Base-by-base conservation (phyloP, 1,140 invertebrate genomes). In the Megathymus violae region DNA sequence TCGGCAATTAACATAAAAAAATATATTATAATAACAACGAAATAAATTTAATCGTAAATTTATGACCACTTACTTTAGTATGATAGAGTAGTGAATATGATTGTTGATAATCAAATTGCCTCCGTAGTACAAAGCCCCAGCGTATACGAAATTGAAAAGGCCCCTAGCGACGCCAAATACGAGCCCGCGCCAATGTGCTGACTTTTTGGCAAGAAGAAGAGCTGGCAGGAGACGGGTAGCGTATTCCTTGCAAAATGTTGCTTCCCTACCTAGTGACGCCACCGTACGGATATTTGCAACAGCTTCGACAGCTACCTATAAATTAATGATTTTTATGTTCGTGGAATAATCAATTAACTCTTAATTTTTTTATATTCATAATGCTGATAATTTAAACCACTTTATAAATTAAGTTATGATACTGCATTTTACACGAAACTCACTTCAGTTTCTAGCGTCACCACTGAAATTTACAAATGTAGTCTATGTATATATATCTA, bases 251-350 rank as follows among this genome's bases (percentile, higher is more conserved):
- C 66, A 62, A 25, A 74, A 64, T 27, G 62, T 64, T 7, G 50
- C 51, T 44, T 74, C 71, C 34, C 64, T 52, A 1, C 71, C 71
- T 25, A 74, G 27, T 46, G 67, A 69, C 11, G 71, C 64, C n/a
- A 74, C 71, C 16, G 71, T 74, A 2, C 71, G 71, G 7, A 74
- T 51, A 38, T 67, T 74, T 14, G 71, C 67, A 0, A 74, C 71
- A 6, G 71, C 71, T 38, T 74, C 68, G 4, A 70, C 64, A 15
- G 68, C 68, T 19, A 70, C 54, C 68, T 70, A 22, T 31, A 31
- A 31, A 4, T 41, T 41, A n/a, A n/a, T n/a, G n/a, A n/a, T 3
- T 38, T 38, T 22, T 22, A 22, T 22, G 5, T n/a, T n/a, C n/a
- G n/a, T n/a, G n/a, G n/a, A n/a, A n/a, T n/a, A n/a, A n/a, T n/a